These are phyloP conservation scores for Colletes latitarsis DNA, from an alignment of 1,140 invertebrate genomes.

Conservation along the genomic window DNA sequence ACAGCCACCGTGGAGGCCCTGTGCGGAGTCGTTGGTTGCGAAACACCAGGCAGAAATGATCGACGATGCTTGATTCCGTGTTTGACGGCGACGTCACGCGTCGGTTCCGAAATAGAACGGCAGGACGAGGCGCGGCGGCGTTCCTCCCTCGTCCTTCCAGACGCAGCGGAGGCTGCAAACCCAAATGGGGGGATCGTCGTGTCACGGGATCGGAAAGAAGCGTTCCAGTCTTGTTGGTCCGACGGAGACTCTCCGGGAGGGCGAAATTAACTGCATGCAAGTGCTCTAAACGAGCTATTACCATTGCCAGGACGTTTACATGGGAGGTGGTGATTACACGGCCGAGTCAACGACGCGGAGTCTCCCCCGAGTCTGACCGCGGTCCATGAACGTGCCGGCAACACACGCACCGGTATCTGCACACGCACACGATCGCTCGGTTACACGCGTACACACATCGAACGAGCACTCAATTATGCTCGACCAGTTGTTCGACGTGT, in stretches of 20 bases:
- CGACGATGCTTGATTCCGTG: constrained; percentile 25
- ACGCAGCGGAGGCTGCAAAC: neutral
- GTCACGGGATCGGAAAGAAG: neutral
- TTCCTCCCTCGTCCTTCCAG: constrained; percentile 1
- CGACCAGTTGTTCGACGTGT: constrained; percentile 52
- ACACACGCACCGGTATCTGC: too few relatives aligned
- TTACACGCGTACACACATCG: neutral
- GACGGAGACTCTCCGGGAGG: constrained; percentile 12
- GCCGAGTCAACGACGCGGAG: constrained; percentile 45
- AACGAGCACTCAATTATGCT: constrained; percentile 54
- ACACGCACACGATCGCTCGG: neutral
- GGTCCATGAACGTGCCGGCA: constrained; percentile 7
- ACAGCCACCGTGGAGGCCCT: too few relatives aligned
- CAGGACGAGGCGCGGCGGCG: constrained; percentile 19
- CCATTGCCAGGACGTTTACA: constrained; percentile 57
- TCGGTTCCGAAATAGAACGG: constrained; percentile 16
- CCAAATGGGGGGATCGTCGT: neutral
- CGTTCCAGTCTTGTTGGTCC: neutral
- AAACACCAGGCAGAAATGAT: neutral
- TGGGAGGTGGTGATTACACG: constrained; percentile 60
- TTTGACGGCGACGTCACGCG: constrained; percentile 13
- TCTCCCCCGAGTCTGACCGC: constrained; percentile 29
- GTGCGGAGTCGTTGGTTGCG: neutral
- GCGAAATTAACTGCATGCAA: constrained; percentile 61
- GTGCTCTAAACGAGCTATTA: constrained; percentile 59